Percentiles rank a stretch among this genome's conserved stretches.
Conservation (phyloP, 2,113 vertebrate species). For the Spea bombifrons region DNA sequence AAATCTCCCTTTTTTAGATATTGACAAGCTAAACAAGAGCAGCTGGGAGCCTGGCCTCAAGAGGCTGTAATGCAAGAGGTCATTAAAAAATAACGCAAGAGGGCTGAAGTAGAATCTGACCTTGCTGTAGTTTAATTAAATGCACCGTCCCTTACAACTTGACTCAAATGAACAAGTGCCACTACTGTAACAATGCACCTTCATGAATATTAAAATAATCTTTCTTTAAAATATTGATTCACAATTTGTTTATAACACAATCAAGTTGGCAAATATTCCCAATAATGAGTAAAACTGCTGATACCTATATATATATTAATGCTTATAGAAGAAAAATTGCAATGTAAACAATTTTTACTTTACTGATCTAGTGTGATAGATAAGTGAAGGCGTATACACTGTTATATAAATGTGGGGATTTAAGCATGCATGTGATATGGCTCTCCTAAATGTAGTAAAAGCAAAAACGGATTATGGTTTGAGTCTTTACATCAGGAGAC, state of each 20-base stretch:
- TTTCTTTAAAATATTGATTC: slow-evolving; percentile 30
- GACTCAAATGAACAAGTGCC: slow-evolving; percentile 31
- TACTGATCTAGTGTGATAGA: no score
- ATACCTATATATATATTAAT: no score
- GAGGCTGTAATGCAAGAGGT: slow-evolving; percentile 16
- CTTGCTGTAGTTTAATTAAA: slow-evolving; percentile 39
- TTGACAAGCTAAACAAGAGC: slow-evolving; percentile 18
- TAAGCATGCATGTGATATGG: no score
- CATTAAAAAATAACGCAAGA: slow-evolving; percentile 46
- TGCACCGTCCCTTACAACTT: slow-evolving; percentile 35
- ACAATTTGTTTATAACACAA: slow-evolving; percentile 33
- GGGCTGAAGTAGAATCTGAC: slow-evolving; percentile 25
- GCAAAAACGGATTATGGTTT: no score
- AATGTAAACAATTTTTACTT: no score
- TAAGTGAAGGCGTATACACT: no score
- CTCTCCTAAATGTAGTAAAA: no score
- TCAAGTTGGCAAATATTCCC: no score
- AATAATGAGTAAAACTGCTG: no score
- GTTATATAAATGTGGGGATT: no score
- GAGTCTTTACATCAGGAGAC: no score
- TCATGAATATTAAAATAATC: slow-evolving; percentile 31
- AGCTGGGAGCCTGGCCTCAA: slow-evolving; percentile 16
- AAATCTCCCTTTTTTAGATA: slow-evolving; percentile 48
- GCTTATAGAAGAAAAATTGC: no score
- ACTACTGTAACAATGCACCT: slow-evolving; percentile 12